These are phyloP conservation scores for Plestiodon gilberti DNA, from an alignment of 2,113 vertebrate species.

Conservation along the genomic window DNA sequence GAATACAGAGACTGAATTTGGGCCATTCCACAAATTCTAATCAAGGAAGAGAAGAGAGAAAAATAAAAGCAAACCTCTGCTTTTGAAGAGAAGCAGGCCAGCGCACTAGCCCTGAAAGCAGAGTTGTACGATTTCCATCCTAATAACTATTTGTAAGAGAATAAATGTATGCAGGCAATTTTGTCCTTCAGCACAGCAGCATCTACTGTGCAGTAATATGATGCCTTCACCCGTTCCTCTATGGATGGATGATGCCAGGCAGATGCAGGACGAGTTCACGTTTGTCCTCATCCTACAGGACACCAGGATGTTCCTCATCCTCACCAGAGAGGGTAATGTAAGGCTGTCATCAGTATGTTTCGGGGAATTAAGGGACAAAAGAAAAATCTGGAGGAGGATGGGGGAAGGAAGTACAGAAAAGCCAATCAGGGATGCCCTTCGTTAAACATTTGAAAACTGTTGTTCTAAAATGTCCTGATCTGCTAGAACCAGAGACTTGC, in stretches of 20 bases:
- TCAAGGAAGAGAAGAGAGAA: not conserved
- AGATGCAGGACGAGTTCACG: not conserved
- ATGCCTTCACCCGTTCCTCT: not conserved
- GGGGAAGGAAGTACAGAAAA: not conserved
- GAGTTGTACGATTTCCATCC: not conserved
- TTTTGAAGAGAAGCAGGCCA: not conserved
- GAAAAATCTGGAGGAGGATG: not conserved
- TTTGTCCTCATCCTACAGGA: conserved; percentile 10
- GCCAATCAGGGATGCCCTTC: not conserved
- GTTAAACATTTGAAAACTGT: not conserved
- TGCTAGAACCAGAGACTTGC: not conserved
- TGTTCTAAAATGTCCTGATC: not conserved
- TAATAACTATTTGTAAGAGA: not conserved
- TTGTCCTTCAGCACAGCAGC: not conserved
- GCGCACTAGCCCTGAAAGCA: not conserved
- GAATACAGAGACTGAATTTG: not conserved
- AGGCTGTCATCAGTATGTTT: not conserved
- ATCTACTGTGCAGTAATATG: not conserved
- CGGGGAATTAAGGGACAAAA: not conserved
- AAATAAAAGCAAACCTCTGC: not conserved
- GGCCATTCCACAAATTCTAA: not conserved
- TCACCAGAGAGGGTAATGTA: not conserved
- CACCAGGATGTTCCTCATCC: no score
- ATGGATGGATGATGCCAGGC: not conserved
- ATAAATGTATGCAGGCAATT: not conserved